Percentiles rank a stretch among this genome's conserved stretches.
Evolutionary conservation across 2,888 invertebrate species (phyloP).

Genomic region (Pseudolycoriella hygida): DNA sequence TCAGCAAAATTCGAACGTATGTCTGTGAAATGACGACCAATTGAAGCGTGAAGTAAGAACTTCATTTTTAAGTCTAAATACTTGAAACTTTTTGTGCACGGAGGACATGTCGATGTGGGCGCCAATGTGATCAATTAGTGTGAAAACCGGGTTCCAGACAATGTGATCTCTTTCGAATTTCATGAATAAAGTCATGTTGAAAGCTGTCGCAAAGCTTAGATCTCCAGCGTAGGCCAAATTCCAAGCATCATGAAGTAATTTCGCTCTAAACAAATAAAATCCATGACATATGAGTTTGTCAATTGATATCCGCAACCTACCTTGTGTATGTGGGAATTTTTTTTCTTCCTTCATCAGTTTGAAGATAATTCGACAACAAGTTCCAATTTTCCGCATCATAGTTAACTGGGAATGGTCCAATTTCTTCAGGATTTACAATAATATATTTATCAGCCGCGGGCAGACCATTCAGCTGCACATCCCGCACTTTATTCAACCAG

Average conservation of each 20-base stretch:
- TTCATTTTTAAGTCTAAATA: conserved; percentile 19
- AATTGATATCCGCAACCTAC: conserved; percentile 11
- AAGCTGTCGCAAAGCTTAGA: conserved; percentile 52
- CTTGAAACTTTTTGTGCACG: conserved; percentile 55
- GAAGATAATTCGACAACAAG: conserved; percentile 45
- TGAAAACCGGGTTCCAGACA: conserved; percentile 71
- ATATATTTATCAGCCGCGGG: conserved; percentile 44
- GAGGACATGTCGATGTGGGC: conserved; percentile 48
- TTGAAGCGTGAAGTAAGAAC: too few relatives aligned
- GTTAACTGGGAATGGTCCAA: conserved; percentile 68
- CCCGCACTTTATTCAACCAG: conserved; percentile 45
- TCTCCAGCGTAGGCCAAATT: conserved; percentile 63
- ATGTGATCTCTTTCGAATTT: conserved; percentile 53
- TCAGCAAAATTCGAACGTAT: conserved; percentile 48
- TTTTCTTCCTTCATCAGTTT: conserved; percentile 33
- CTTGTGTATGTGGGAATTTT: conserved; percentile 48
- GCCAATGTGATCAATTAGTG: conserved; percentile 65
- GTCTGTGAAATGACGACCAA: conserved; percentile 29
- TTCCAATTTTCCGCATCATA: conserved; percentile 66
- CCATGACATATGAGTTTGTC: not conserved
- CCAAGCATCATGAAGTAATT: conserved; percentile 60
- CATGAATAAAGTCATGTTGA: conserved; percentile 63
- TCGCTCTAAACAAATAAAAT: conserved; percentile 32
- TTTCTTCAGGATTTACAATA: conserved; percentile 70
- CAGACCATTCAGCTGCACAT: conserved; percentile 34